These are phyloP conservation scores for Spodoptera litura DNA, from an alignment of 1,140 invertebrate genomes.

Conservation along the genomic window DNA sequence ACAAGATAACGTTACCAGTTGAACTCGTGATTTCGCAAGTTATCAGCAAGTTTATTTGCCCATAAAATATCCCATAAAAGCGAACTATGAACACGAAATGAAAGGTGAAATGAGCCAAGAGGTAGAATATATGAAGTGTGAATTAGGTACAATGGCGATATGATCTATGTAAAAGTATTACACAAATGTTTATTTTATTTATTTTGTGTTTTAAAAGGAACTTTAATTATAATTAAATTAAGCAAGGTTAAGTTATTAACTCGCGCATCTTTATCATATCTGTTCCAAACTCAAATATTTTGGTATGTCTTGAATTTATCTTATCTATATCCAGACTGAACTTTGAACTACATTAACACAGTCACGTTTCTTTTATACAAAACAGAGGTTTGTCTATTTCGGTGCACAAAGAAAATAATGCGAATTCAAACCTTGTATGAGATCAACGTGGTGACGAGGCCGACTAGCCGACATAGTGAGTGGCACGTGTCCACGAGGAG, in stretches of 20 bases:
- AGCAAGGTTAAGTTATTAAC: too few relatives aligned
- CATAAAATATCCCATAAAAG: conserved; percentile 4
- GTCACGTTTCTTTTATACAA: too few relatives aligned
- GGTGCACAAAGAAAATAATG: background rate
- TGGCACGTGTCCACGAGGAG: conserved; percentile 94
- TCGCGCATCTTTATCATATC: too few relatives aligned
- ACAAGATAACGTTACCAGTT: background rate
- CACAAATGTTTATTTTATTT: too few relatives aligned
- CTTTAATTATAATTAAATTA: background rate
- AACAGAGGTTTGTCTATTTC: too few relatives aligned
- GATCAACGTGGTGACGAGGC: conserved; percentile 76
- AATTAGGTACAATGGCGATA: too few relatives aligned
- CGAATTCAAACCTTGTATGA: conserved; percentile 73
- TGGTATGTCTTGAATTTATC: too few relatives aligned
- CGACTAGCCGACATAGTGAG: conserved; percentile 89
- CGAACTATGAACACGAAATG: background rate
- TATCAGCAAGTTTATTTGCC: conserved; percentile 20
- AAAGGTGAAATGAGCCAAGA: background rate
- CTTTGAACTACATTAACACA: too few relatives aligned
- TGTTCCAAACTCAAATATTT: too few relatives aligned
- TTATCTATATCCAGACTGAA: too few relatives aligned
- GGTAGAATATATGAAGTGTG: background rate
- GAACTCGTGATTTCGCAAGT: background rate
- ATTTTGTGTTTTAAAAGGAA: background rate
- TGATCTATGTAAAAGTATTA: too few relatives aligned